These are phyloP conservation scores for Leptinotarsa juncta DNA, from an alignment of 2,888 invertebrate species.

Conservation along the genomic window DNA sequence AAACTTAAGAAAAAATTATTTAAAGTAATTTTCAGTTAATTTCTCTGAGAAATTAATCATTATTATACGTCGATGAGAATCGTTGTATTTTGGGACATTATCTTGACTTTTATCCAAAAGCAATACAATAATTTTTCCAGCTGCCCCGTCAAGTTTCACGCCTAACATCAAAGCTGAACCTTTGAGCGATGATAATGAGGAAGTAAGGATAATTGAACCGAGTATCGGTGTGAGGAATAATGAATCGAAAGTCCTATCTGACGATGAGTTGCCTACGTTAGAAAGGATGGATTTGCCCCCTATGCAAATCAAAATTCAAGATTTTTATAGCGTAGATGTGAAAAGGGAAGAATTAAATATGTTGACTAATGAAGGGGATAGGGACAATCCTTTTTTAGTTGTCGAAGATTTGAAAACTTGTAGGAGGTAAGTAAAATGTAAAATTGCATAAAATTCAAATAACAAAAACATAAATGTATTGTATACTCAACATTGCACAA, in stretches of 20 bases:
- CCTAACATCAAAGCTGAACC: slow-evolving; percentile 29
- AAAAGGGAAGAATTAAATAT: slow-evolving; percentile 32
- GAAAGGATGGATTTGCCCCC: slow-evolving; percentile 36
- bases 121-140: slow-evolving; percentile 14
- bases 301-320: slow-evolving; percentile 24
- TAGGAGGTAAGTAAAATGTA: slow-evolving; percentile 19
- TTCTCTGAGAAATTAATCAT: too few relatives aligned
- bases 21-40: too few relatives aligned
- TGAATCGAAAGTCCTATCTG: slow-evolving; percentile 24
- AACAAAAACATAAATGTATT: too few relatives aligned
- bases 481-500: too few relatives aligned
- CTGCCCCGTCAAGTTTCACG: slow-evolving; percentile 26
- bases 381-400: slow-evolving; percentile 5
- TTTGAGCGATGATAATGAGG: slow-evolving; percentile 25
- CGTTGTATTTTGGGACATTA: too few relatives aligned
- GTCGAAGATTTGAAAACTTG: slow-evolving; percentile 25
- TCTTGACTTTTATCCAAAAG: background rate
- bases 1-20: too few relatives aligned
- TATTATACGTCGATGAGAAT: too few relatives aligned
- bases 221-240: slow-evolving; percentile 5
- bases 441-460: too few relatives aligned
- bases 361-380: slow-evolving; percentile 6
- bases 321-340: slow-evolving; percentile 30
- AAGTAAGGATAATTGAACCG: slow-evolving; percentile 16
- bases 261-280: slow-evolving; percentile 30